Conservation (phyloP, 2,797 vertebrate genomes). For the Acomys russatus region DNA sequence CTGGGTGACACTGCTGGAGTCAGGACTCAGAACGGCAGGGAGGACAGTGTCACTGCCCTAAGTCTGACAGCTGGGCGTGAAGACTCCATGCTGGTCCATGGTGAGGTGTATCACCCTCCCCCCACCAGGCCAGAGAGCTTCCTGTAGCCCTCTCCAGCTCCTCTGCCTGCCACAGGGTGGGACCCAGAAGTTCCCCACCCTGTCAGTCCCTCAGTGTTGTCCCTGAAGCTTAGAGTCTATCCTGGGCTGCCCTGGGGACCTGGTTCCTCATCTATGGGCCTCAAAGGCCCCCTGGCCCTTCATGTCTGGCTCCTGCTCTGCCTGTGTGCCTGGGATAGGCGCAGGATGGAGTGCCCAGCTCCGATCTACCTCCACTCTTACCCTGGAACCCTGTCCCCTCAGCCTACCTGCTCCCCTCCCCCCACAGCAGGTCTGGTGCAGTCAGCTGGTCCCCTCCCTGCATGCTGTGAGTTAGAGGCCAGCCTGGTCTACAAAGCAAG, state of each 20-base stretch:
- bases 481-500: too few relatives aligned
- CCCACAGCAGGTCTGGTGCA: accelerated
- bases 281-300: background rate
- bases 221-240: background rate
- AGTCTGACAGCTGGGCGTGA: background rate
- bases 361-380: background rate
- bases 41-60: background rate
- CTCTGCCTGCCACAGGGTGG: background rate
- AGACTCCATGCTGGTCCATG: background rate
- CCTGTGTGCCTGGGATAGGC: background rate
- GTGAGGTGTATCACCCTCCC: too few relatives aligned
- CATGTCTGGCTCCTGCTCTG: accelerated
- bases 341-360: accelerated
- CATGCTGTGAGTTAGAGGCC: background rate
- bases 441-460: accelerated
- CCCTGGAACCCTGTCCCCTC: background rate
- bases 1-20: background rate
- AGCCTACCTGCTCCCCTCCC: too few relatives aligned
- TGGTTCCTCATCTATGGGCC: too few relatives aligned
- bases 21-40: background rate
- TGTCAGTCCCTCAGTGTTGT: accelerated
- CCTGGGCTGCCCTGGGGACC: background rate
- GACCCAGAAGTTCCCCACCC: accelerated
- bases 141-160: background rate
- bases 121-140: background rate